Evolutionary conservation across 1,140 invertebrate species (phyloP).

Genomic region (Brachionus sp.): DNA sequence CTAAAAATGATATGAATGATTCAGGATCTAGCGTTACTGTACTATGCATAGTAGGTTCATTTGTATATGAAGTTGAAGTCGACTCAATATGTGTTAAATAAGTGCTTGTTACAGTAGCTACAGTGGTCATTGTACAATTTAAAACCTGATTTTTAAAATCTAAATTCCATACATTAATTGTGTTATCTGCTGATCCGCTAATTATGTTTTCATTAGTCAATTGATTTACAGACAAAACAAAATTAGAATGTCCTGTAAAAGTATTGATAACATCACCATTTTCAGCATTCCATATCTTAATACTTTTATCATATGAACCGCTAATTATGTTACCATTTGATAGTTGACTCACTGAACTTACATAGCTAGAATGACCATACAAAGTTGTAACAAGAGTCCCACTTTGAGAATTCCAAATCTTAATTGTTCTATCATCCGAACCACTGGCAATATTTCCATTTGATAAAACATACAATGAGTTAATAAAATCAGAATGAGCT

Average conservation of each 20-base stretch:
- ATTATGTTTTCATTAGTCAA: neutral
- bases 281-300: conserved; percentile 10
- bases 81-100: too few species aligned
- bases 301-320: neutral
- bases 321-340: neutral
- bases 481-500: neutral
- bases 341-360: conserved; percentile 47
- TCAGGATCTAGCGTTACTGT: too few species aligned
- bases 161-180: neutral
- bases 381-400: conserved; percentile 55
- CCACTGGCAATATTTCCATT: conserved; percentile 57
- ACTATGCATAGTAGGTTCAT: too few species aligned
- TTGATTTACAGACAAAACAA: neutral
- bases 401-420: conserved; percentile 60
- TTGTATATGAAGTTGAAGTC: too few species aligned
- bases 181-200: neutral
- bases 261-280: neutral
- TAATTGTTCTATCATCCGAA: conserved; percentile 61
- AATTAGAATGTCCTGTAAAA: neutral
- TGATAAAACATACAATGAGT: neutral
- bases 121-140: neutral
- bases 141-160: neutral
- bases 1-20: too few species aligned
- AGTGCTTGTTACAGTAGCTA: too few species aligned
- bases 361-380: conserved; percentile 62